phyloP scores from a whole-genome alignment of 2,797 vertebrate genomes.

The Silurus aristotelis region DNA sequence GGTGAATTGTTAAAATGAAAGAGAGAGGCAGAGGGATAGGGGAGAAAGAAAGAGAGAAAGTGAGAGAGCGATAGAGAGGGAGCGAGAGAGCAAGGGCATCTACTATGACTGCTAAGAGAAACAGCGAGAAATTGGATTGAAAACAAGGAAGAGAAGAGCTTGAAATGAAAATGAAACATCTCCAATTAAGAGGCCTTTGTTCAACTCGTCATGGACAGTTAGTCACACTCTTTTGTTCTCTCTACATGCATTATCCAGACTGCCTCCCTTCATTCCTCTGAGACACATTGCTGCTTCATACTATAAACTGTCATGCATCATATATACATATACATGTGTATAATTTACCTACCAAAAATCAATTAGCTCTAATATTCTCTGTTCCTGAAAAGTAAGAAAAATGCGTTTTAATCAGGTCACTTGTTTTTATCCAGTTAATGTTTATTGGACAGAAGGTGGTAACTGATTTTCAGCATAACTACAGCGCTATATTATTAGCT shows the following conservation, averaged over 20 bases:
- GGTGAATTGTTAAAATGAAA: constrained; percentile 73
- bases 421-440: constrained; percentile 2
- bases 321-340: constrained; percentile 8
- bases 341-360: constrained; percentile 36
- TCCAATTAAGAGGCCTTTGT: constrained; percentile 73
- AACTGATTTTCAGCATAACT: not conserved
- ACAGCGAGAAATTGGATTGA: constrained; percentile 62
- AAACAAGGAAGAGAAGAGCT: constrained; percentile 44
- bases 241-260: constrained; percentile 73
- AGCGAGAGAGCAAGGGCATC: constrained; percentile 57
- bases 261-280: constrained; percentile 60
- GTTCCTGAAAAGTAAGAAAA: constrained; percentile 23
- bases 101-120: constrained; percentile 60
- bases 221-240: constrained; percentile 71
- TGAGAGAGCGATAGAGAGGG: constrained; percentile 11
- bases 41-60: constrained; percentile 8
- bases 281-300: constrained; percentile 64
- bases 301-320: constrained; percentile 58
- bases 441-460: not conserved
- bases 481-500: not conserved
- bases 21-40: constrained; percentile 41
- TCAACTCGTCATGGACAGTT: constrained; percentile 72
- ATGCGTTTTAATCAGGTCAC: constrained; percentile 35
- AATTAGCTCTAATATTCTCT: constrained; percentile 31
- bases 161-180: constrained; percentile 62